phyloP scores from a whole-genome alignment of 2,113 vertebrate species.

The Cyanoramphus novaezelandiae region DNA sequence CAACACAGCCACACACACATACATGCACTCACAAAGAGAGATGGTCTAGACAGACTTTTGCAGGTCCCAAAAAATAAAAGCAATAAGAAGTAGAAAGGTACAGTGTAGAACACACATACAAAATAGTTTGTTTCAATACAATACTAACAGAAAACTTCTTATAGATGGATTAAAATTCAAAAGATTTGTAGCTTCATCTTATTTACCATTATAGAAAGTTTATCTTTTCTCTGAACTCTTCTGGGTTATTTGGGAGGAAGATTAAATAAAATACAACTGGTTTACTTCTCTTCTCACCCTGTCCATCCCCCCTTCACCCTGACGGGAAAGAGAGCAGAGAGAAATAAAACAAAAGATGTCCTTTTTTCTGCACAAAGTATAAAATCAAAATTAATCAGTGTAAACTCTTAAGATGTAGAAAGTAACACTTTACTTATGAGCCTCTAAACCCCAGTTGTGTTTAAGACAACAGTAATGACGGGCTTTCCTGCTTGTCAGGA shows the following conservation, averaged over 20 bases:
- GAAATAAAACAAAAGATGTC: background rate
- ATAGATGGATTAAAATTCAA: background rate
- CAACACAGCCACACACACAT: too few species aligned
- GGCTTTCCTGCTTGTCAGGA: background rate
- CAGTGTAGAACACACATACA: background rate
- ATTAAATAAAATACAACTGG: background rate
- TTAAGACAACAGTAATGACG: background rate
- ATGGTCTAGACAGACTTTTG: background rate
- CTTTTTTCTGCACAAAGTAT: background rate
- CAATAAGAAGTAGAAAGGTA: background rate
- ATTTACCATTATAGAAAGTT: background rate
- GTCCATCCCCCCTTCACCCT: accelerated
- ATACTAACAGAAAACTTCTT: background rate
- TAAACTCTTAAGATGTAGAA: background rate
- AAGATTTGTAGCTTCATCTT: background rate
- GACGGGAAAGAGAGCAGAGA: background rate
- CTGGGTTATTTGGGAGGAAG: background rate
- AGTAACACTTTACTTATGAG: background rate
- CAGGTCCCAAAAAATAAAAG: background rate
- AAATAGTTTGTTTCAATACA: background rate
- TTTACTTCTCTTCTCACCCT: background rate
- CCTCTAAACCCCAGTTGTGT: background rate
- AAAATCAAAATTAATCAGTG: background rate
- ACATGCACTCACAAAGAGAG: background rate
- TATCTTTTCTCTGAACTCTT: background rate